Evolutionary conservation across 2,888 invertebrate species (phyloP), one percentile per base, ranked within the genome.

Genomic region (Pyrrhosoma nymphula): DNA sequence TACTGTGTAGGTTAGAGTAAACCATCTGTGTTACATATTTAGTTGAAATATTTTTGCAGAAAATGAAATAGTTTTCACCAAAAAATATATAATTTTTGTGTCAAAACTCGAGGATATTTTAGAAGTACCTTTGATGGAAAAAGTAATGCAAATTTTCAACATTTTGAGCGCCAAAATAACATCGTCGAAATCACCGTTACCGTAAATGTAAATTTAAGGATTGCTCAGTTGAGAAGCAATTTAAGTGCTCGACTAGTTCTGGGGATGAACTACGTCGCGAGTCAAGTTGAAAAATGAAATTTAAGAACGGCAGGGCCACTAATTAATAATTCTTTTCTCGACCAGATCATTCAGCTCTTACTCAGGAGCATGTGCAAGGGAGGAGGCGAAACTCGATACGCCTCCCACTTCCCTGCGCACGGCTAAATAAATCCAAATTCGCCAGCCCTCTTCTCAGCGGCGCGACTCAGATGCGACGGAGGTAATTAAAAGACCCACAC

Each of bases 401-500:
- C 14, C 35, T n/a, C 82, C 30, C 82, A 35, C 82, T 35, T 35
- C 35, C 82, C 30, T 14, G n/a, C 69, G 10, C 82, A 18, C 30
- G 82, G 35, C 16, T 18, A 82, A 82, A 82, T 82, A 35, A 82
- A 82, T 82, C 82, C 30, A 10, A 30, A 60, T 91, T 63, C 63
- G 60, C 91, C 63, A 35, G 30, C 63, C 91, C 47, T 35, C 60
- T 89, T 89, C 89, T 35, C 82, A 30, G 82, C 89, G 56, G 12
- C 56, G 56, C 91, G 18, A 60, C 63, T 91, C 39, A 91, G 35
- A 63, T 91, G 60, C 35, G 91, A 91, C 63, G 60, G 91, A 63
- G 60, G 91, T 91, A 91, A 91, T 91, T 91, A 91, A 60, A 63
- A 35, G 35, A 16, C 35, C 56, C 35, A 91, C 91, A 91, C 91